Evolutionary conservation across 2,113 vertebrate genomes (phyloP).

Genomic region (Brevimyrus niger): DNA sequence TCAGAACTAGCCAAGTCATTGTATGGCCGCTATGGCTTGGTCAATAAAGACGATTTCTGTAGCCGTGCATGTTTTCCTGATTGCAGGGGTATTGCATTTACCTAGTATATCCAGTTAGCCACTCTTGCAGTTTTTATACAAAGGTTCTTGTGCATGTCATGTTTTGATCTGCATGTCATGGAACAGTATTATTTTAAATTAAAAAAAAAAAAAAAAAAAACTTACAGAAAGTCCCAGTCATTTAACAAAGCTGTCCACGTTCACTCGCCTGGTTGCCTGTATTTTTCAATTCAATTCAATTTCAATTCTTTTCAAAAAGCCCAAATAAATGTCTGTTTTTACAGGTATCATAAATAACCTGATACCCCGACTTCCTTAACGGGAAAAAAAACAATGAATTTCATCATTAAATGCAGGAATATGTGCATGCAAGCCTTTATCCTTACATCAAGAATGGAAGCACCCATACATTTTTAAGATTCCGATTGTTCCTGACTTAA

Average conservation of each 20-base stretch:
- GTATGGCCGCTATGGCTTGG: slow-evolving; percentile 1
- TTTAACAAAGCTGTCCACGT: background rate
- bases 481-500: background rate
- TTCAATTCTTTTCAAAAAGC: background rate
- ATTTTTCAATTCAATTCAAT: too few species aligned
- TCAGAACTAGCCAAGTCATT: slow-evolving; percentile 1
- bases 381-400: background rate
- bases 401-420: background rate
- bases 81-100: background rate
- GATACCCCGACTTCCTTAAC: background rate
- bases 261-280: background rate
- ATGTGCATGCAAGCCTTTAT: background rate
- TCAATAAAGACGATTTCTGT: background rate
- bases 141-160: background rate
- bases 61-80: background rate
- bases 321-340: background rate
- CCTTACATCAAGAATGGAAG: background rate
- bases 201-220: background rate
- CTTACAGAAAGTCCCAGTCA: background rate
- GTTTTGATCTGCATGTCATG: background rate
- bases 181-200: background rate
- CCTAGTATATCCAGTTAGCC: background rate
- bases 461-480: background rate
- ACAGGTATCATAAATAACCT: background rate
- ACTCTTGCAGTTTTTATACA: background rate